Percentiles rank a stretch among this genome's conserved stretches.
Evolutionary conservation across 2,113 vertebrate genomes (phyloP).

Genomic region (Melanerpes aurifrons): DNA sequence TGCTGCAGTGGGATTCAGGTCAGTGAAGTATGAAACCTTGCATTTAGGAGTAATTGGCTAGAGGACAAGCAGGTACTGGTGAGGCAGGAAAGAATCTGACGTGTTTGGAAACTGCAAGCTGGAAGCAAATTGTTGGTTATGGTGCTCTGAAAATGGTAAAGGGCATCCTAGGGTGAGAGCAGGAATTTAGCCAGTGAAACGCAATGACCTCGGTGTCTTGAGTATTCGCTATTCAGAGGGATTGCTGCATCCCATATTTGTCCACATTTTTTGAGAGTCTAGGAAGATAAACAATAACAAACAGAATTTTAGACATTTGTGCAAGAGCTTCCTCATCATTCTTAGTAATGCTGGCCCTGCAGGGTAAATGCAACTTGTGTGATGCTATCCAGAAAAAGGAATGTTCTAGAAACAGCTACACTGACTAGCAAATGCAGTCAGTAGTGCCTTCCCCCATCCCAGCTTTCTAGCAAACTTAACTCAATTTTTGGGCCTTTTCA

Average conservation of each 20-base stretch:
- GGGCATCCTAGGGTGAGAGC: background rate
- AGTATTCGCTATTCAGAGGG: background rate
- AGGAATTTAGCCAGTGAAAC: background rate
- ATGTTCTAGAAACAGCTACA: background rate
- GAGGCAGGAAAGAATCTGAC: background rate
- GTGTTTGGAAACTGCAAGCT: accelerated
- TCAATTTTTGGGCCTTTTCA: background rate
- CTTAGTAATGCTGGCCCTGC: background rate
- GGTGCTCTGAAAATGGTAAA: background rate
- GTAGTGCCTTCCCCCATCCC: background rate
- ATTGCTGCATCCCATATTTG: background rate
- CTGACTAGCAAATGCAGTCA: background rate
- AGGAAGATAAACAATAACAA: background rate
- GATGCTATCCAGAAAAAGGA: accelerated
- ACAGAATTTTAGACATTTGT: background rate
- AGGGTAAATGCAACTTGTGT: background rate
- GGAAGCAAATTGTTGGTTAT: background rate
- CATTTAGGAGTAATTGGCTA: background rate
- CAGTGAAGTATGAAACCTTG: background rate
- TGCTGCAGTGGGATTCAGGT: background rate
- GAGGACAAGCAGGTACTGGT: background rate
- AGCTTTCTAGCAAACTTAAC: background rate
- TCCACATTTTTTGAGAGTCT: background rate
- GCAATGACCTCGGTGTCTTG: background rate
- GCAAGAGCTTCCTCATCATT: background rate